Evolutionary conservation across 2,888 invertebrate species (phyloP).

Genomic region (Cryptus viduatorius): DNA sequence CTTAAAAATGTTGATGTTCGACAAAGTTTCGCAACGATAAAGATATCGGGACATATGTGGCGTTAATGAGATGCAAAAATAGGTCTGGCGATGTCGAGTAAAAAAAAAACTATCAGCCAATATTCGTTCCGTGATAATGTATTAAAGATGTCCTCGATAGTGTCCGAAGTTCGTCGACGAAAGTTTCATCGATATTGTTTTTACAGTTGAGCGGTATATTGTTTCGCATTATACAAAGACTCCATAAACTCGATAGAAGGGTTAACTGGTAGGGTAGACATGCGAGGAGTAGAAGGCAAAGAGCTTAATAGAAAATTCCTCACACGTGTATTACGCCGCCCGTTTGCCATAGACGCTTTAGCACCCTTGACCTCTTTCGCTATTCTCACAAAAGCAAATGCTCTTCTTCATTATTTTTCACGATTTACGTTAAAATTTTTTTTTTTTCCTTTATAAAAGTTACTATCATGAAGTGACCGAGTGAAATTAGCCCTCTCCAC

Average conservation of each 20-base stretch:
- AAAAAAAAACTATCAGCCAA: neutral
- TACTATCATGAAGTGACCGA: neutral
- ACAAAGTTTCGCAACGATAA: too few relatives aligned
- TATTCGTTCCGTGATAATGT: neutral
- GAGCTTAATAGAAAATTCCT: conserved; percentile 21
- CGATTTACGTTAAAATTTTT: neutral
- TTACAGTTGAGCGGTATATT: neutral
- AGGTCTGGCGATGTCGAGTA: neutral
- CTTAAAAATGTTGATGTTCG: too few relatives aligned
- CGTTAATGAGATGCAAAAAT: neutral
- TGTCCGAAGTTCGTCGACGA: neutral
- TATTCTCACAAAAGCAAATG: neutral
- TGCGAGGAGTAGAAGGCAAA: neutral
- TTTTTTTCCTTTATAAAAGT: conserved; percentile 19
- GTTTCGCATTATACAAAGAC: neutral
- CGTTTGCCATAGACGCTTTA: neutral
- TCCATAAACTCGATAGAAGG: conserved; percentile 20
- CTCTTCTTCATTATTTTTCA: neutral
- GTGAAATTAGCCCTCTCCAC: conserved; percentile 10
- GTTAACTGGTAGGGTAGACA: conserved; percentile 4
- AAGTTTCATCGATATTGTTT: conserved; percentile 1
- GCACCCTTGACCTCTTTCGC: conserved; percentile 34
- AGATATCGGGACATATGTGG: too few relatives aligned
- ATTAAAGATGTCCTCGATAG: neutral
- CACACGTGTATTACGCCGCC: conserved; percentile 1